phyloP scores from a whole-genome alignment of 2,797 vertebrate genomes.

The Bucorvus abyssinicus region DNA sequence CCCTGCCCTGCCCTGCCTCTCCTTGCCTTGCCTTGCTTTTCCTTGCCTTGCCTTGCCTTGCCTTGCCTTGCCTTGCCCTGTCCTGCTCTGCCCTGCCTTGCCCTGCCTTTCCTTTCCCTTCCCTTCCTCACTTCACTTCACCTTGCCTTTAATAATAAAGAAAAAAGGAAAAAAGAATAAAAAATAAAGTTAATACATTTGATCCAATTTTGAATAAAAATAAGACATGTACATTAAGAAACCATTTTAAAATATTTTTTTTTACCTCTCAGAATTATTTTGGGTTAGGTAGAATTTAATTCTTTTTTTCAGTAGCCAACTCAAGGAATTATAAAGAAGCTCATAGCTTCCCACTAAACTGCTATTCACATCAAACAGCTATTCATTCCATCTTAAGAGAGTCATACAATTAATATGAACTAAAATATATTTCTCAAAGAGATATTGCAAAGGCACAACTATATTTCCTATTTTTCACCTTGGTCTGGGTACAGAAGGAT shows the following conservation, averaged over 20 bases:
- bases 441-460: background rate
- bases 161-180: background rate
- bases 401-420: background rate
- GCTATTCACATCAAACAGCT: background rate
- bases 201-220: background rate
- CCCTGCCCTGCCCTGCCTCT: no score
- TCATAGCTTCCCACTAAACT: background rate
- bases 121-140: no score
- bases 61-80: no score
- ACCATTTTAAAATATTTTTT: no score
- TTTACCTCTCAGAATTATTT: background rate
- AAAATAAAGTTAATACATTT: background rate
- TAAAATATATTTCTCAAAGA: background rate
- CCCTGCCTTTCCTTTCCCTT: no score
- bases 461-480: background rate
- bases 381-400: background rate
- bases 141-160: no score
- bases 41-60: no score
- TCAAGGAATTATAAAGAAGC: background rate
- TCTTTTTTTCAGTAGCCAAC: background rate
- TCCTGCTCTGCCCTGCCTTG: no score
- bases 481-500: background rate
- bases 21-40: background rate
- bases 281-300: background rate
- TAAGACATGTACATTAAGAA: background rate